Conservation (phyloP, 2,113 vertebrate genomes). For the Alethe castanea region DNA sequence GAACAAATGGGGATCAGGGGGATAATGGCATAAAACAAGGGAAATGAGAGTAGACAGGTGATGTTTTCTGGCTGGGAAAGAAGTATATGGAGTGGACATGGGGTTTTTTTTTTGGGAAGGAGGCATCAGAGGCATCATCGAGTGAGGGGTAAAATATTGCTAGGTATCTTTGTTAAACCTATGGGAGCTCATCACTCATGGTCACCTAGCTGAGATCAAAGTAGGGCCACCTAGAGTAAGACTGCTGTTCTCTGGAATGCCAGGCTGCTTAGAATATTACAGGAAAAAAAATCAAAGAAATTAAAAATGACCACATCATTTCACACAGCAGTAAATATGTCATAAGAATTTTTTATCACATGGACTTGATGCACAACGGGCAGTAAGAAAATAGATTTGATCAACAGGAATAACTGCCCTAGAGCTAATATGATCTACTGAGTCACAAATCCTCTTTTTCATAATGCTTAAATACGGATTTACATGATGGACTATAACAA, state of each 20-base stretch:
- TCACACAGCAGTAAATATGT: constrained; percentile 54
- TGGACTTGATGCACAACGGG: not conserved
- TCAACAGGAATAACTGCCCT: constrained; percentile 35
- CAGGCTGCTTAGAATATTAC: not conserved
- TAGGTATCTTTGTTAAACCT: not conserved
- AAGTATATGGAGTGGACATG: not conserved
- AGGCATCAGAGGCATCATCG: rapidly evolving
- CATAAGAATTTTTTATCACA: constrained; percentile 41
- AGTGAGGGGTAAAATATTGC: not conserved
- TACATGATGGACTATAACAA: constrained; percentile 55
- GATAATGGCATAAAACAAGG: not conserved
- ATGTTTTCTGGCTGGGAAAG: not conserved
- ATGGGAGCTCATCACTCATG: not conserved
- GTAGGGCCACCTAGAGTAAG: not conserved
- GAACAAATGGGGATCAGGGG: not conserved
- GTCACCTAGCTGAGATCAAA: not conserved
- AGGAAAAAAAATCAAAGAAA: not conserved
- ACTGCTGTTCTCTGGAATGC: not conserved
- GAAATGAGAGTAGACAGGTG: not conserved
- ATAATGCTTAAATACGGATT: constrained; percentile 50
- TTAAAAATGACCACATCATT: constrained; percentile 39
- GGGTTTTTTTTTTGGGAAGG: not conserved
- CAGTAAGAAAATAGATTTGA: constrained; percentile 54
- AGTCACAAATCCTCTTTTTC: constrained; percentile 62
- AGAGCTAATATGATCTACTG: constrained; percentile 47